Evolutionary conservation across 2,113 vertebrate species (phyloP).

Genomic region (Vombatus ursinus): DNA sequence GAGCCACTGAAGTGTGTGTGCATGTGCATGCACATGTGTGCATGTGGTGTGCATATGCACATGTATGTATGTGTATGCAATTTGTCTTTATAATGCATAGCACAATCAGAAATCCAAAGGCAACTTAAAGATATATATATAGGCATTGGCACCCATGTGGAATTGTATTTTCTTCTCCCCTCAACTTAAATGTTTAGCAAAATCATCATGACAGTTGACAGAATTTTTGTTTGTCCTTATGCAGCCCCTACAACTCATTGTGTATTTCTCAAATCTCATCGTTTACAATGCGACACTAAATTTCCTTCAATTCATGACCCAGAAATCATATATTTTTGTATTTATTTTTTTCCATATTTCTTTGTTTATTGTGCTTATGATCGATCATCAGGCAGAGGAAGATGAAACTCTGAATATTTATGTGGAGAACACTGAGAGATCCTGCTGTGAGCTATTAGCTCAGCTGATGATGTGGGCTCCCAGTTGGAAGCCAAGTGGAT

Average conservation of each 20-base stretch:
- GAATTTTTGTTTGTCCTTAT: slow-evolving; percentile 15
- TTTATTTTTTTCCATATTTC: slow-evolving; percentile 37
- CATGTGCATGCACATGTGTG: neutral
- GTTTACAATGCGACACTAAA: neutral
- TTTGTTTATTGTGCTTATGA: slow-evolving; percentile 31
- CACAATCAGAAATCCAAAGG: slow-evolving; percentile 14
- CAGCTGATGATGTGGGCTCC: slow-evolving; percentile 42
- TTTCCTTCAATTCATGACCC: slow-evolving; percentile 47
- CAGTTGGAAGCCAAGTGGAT: slow-evolving; percentile 48
- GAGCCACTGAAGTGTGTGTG: neutral
- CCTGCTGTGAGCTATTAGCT: slow-evolving; percentile 57
- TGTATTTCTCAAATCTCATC: slow-evolving; percentile 37
- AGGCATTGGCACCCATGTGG: neutral
- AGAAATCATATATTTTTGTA: slow-evolving; percentile 27
- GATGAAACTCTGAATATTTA: slow-evolving; percentile 62
- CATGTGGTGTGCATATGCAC: neutral
- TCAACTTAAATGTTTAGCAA: slow-evolving; percentile 9
- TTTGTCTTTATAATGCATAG: neutral
- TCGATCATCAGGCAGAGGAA: slow-evolving; percentile 26
- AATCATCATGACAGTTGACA: slow-evolving; percentile 36
- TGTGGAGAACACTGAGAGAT: neutral
- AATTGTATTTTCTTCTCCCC: slow-evolving; percentile 13
- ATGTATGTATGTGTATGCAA: neutral
- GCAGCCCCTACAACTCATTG: neutral
- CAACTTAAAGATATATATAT: neutral